These are phyloP conservation scores for Brachirus orientalis DNA, from an alignment of 2,113 vertebrate genomes.

Conservation along the genomic window DNA sequence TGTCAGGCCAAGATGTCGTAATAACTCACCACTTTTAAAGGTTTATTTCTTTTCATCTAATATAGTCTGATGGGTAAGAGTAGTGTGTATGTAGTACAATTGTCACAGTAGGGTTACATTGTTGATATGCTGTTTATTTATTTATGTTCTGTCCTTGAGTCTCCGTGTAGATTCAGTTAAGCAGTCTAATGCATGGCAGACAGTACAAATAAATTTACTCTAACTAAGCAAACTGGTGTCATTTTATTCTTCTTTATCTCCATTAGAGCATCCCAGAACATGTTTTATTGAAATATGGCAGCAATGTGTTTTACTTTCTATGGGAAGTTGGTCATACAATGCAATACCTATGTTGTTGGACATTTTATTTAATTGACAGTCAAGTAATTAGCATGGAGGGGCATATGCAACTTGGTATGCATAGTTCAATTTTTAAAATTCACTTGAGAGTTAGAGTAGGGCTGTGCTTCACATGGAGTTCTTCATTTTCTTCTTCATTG, in stretches of 20 bases:
- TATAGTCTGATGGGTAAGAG: slow-evolving; percentile 53
- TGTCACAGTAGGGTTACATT: slow-evolving; percentile 39
- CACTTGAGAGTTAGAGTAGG: no score
- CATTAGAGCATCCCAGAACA: neutral
- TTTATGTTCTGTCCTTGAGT: slow-evolving; percentile 42
- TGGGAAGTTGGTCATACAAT: slow-evolving; percentile 3
- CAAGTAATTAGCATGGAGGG: neutral
- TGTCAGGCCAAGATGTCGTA: slow-evolving; percentile 73
- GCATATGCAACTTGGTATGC: no score
- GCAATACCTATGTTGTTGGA: neutral
- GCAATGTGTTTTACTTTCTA: slow-evolving; percentile 2
- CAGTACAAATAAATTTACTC: slow-evolving; percentile 8
- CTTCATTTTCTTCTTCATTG: no score
- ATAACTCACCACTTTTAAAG: slow-evolving; percentile 75
- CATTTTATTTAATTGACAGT: slow-evolving; percentile 3
- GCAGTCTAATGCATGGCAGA: neutral
- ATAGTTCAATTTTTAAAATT: no score
- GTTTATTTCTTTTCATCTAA: slow-evolving; percentile 59
- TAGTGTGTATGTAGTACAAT: slow-evolving; percentile 36
- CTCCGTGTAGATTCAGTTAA: slow-evolving; percentile 7
- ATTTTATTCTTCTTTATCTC: slow-evolving; percentile 8
- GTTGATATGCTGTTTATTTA: slow-evolving; percentile 36
- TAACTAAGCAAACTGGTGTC: slow-evolving; percentile 22
- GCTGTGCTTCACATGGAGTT: no score
- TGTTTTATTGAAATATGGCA: slow-evolving; percentile 2